Conservation (phyloP, 2,888 invertebrate species). For the Lomographa bimaculata region DNA sequence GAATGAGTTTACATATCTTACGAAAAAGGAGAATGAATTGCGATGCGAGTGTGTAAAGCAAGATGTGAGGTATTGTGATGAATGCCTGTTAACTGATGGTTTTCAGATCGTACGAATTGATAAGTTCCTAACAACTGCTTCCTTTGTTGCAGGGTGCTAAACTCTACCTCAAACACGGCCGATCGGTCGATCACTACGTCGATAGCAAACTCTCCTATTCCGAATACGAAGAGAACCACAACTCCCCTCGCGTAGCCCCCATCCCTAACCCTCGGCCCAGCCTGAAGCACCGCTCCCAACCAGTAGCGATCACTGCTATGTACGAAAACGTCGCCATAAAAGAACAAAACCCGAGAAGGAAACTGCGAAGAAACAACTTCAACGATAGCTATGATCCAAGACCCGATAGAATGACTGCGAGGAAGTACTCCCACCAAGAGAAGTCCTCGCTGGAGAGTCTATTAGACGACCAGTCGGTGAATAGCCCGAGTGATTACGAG, state of each 20-base stretch:
- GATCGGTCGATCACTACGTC: slow-evolving; percentile 91
- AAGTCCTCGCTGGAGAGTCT: slow-evolving; percentile 85
- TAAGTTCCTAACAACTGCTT: slow-evolving; percentile 1
- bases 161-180: slow-evolving; percentile 86
- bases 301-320: slow-evolving; percentile 88
- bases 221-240: slow-evolving; percentile 81
- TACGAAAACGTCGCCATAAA: slow-evolving; percentile 89
- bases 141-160: slow-evolving; percentile 77
- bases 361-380: slow-evolving; percentile 84
- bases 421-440: slow-evolving; percentile 80
- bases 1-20: too few species aligned
- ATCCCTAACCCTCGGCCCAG: slow-evolving; percentile 73
- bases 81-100: too few species aligned
- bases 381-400: slow-evolving; percentile 85
- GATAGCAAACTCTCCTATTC: slow-evolving; percentile 84
- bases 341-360: slow-evolving; percentile 88
- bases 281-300: slow-evolving; percentile 81
- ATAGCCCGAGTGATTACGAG: slow-evolving; percentile 77
- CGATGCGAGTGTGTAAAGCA: too few species aligned
- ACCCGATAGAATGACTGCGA: slow-evolving; percentile 66
- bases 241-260: slow-evolving; percentile 70
- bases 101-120: too few species aligned
- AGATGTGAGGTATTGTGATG: too few species aligned
- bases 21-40: too few species aligned
- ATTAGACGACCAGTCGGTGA: slow-evolving; percentile 82